Percentiles rank a stretch among this genome's conserved stretches.
phyloP scores from a whole-genome alignment of 2,113 vertebrate species.

The Chaetodon auriga region DNA sequence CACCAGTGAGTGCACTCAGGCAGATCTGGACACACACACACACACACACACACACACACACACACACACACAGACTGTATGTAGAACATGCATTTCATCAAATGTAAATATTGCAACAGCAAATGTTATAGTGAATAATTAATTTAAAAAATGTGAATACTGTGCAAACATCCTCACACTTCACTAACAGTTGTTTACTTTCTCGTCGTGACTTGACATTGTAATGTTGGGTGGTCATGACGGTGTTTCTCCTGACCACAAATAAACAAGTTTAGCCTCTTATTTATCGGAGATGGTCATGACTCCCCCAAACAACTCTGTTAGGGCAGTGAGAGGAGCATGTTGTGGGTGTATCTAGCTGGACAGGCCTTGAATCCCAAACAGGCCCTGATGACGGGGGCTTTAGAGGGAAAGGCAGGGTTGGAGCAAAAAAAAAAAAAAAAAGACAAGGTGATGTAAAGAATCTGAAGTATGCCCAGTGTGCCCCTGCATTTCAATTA shows the following conservation, averaged over 20 bases:
- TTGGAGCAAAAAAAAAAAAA: constrained; percentile 66
- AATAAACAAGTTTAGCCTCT: constrained; percentile 65
- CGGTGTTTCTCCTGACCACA: constrained; percentile 51
- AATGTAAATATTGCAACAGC: constrained; percentile 36
- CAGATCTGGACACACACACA: constrained; percentile 9
- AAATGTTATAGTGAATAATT: constrained; percentile 21
- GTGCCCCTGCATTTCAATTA: constrained; percentile 82
- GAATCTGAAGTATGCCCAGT: constrained; percentile 52
- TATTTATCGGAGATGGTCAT: constrained; percentile 60
- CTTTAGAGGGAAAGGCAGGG: constrained; percentile 29
- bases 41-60: neutral
- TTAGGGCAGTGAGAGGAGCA: constrained; percentile 56
- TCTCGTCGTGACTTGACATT: constrained; percentile 61
- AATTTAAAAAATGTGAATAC: constrained; percentile 14
- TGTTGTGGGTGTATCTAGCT: constrained; percentile 56
- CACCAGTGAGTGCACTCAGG: neutral
- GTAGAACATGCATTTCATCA: constrained; percentile 5
- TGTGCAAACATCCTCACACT: constrained; percentile 33
- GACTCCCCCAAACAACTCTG: constrained; percentile 64
- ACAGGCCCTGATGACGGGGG: constrained; percentile 31
- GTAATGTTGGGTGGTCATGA: constrained; percentile 49
- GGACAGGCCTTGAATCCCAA: constrained; percentile 61
- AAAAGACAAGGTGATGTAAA: constrained; percentile 63
- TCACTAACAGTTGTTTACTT: constrained; percentile 48
- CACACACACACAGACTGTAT: constrained; percentile 21